Conservation (phyloP, 2,797 vertebrate species). For the Rallus crepitans region DNA sequence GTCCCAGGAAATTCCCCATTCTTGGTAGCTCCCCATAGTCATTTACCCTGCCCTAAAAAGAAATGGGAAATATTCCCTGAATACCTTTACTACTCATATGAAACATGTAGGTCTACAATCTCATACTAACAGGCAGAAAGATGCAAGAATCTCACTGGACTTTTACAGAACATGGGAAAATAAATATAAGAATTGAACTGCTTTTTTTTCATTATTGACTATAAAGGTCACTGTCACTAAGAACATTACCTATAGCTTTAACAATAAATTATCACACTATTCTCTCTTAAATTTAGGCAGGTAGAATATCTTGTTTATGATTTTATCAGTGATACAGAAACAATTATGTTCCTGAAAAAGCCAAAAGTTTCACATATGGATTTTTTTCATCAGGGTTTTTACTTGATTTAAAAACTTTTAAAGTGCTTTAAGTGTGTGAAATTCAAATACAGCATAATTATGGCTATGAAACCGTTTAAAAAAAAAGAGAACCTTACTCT, state of each 20-base stretch:
- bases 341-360: neutral
- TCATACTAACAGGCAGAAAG: neutral
- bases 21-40: neutral
- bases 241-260: neutral
- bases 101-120: neutral
- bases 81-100: neutral
- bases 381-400: neutral
- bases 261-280: neutral
- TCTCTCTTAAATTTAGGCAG: neutral
- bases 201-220: neutral
- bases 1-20: neutral
- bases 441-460: neutral
- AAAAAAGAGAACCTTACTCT: neutral
- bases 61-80: neutral
- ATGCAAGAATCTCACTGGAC: neutral
- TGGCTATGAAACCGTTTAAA: neutral
- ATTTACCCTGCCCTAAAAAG: neutral
- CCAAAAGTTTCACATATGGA: neutral
- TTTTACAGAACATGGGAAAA: slow-evolving; percentile 8
- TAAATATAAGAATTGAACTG: neutral
- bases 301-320: neutral
- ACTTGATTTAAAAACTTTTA: slow-evolving; percentile 14
- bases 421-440: neutral
- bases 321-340: slow-evolving; percentile 9
- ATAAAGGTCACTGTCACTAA: neutral